Base-by-base conservation (phyloP, 1,140 invertebrate species). In the Lerema accius region DNA sequence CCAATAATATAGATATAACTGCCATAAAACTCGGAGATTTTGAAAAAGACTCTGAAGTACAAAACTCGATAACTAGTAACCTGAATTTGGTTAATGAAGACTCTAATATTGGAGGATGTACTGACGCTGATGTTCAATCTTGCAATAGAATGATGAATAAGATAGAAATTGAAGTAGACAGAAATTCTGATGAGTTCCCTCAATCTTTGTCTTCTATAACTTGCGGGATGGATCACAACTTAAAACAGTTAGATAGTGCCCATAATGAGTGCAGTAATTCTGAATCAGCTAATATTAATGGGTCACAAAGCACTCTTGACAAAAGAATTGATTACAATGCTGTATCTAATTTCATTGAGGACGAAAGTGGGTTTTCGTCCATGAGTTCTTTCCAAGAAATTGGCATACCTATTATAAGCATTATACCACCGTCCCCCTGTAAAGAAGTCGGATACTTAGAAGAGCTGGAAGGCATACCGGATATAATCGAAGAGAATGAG, bases 361-460 rank as follows among this genome's bases (percentile, higher is more conserved):
- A 96, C 67, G 95, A 96, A 75, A 96, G 95, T 73, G 95, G 95
- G 9, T 96, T 96, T 80, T 96, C 95, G 9, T 96, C 95, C 1
- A 94, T 96, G 90, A 95, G 94, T 79, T 96, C 95, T 1, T 96
- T 96, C 71, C 95, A 96, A 80, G 95, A 96, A 71, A 93, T 95
- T 14, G 95, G 95, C 1, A 83, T 95, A 61, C 95, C 95, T 0
- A 78, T 92, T 4, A 90, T 90, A 74, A 88, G 79, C 42, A 87
- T 87, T 42, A 87, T 88, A 65, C 85, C 87, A 70, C 87, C 87
- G 50, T 86, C 85, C 9, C 87, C 87, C 1, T 84, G 79, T 26
- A 85, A 88, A 67, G 87, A 90, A 63, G 76, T 84, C 4, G 71
- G 71, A 0, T 88, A 78, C 61, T 72, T 84, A 51, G 78, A 84